Base-by-base conservation (phyloP, 2,888 invertebrate genomes). In the Hirtodrosophila alboralis region DNA sequence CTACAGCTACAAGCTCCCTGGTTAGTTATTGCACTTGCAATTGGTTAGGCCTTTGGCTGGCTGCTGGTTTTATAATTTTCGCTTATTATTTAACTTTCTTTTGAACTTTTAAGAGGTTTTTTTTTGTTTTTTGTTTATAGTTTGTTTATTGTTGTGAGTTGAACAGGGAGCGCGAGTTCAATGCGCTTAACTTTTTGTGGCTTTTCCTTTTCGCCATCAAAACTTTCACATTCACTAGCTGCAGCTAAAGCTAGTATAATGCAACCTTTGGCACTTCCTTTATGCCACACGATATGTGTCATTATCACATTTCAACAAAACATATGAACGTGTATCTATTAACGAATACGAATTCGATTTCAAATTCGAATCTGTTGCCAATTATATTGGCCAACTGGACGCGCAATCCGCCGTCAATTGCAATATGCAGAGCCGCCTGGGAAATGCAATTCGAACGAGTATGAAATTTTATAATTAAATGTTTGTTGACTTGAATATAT, bases 1-100 rank as follows among this genome's bases (percentile, higher is more conserved):
- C 37, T 40, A 67, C 64, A 64, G 40, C n/a, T n/a, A 27, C 38
- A 31, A n/a, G n/a, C n/a, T n/a, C n/a, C n/a, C n/a, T n/a, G n/a
- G 49, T 37, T 40, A 28, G 40, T 26, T 6, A 30, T 27, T 53
- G 53, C 52, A 57, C 48, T 60, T 60, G 67, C 71, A 71, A 74
- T 59, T 68, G 61, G 49, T 61, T 60, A 57, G 60, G 72, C 67
- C 38, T 62, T 52, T 34, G 58, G 57, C 58, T 34, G 58, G 57
- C 54, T 34, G 58, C 36, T 56, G 56, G 13, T 52, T 65, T 65
- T 61, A 66, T 59, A 56, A 73, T 77, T 57, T 54, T 73, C 48
- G 67, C 60, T 62, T 69, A 63, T 83, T 79, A 76, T 64, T 81
- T 74, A 78, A 81, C 85, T 84, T 84, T 78, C 80, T 75, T 84